phyloP scores from a whole-genome alignment of 2,113 vertebrate genomes.

The Acanthisitta chloris region DNA sequence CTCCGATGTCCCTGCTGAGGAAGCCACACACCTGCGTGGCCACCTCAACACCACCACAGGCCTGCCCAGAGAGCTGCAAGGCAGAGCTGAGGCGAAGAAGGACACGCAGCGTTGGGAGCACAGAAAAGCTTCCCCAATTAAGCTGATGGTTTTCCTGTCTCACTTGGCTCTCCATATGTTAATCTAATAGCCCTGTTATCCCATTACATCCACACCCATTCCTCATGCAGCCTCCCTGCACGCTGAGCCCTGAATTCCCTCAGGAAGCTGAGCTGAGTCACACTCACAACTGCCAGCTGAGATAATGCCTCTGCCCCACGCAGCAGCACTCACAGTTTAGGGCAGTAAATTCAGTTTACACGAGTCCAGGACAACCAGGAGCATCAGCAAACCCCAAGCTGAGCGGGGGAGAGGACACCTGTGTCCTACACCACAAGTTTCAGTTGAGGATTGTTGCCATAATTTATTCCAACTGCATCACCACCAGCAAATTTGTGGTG shows the following conservation, averaged over 20 bases:
- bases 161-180: not conserved
- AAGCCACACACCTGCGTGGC: not conserved
- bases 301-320: constrained; percentile 8
- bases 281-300: constrained; percentile 25
- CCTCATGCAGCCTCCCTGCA: not conserved
- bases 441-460: not conserved
- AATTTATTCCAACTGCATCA: not conserved
- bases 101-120: accelerated
- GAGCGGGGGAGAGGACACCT: too few species aligned
- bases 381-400: not conserved
- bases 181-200: not conserved
- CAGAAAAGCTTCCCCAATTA: not conserved
- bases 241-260: not conserved
- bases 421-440: not conserved
- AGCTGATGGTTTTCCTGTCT: not conserved
- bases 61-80: not conserved
- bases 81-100: accelerated
- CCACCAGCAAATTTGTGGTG: not conserved
- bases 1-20: not conserved
- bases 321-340: not conserved
- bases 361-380: not conserved
- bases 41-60: not conserved
- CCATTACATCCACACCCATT: constrained; percentile 23
- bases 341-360: not conserved
- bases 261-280: constrained; percentile 69